Percentiles rank a stretch among this genome's conserved stretches.
Conservation (phyloP, 2,113 vertebrate species). For the Cinclus mexicanus region DNA sequence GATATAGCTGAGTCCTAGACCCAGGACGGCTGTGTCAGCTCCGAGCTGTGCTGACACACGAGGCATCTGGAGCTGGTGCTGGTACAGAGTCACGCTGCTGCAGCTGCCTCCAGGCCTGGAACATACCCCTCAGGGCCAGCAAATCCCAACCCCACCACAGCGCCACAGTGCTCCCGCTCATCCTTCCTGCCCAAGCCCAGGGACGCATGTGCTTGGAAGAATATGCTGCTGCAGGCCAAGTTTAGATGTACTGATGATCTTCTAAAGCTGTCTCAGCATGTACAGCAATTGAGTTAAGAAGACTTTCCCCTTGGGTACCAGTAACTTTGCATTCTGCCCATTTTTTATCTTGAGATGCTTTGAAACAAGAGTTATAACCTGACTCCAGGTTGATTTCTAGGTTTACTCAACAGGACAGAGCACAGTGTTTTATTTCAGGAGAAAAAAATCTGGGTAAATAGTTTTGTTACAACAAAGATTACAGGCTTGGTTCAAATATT, state of each 20-base stretch:
- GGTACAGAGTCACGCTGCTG: neutral
- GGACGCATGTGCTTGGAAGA: neutral
- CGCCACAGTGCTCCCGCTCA: fast-evolving
- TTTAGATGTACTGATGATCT: fast-evolving
- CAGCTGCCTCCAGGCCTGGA: neutral
- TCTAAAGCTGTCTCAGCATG: neutral
- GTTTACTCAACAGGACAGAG: neutral
- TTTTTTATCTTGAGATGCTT: neutral
- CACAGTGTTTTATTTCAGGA: neutral
- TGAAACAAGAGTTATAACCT: neutral
- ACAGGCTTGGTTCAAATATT: neutral
- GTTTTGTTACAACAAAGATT: neutral
- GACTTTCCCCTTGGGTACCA: neutral
- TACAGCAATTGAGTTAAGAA: neutral
- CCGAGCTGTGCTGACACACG: neutral
- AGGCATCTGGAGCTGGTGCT: neutral
- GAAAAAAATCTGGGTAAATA: neutral
- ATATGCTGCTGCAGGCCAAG: neutral
- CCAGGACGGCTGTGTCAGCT: neutral
- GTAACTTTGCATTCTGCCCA: neutral
- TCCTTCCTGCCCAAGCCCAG: neutral
- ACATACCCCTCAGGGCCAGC: neutral
- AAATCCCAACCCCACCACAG: neutral
- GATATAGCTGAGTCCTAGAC: neutral
- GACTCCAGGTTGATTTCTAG: neutral